Evolutionary conservation across 2,888 invertebrate genomes (phyloP), one percentile per base, ranked within the genome.

Genomic region (Platycheirus albimanus): DNA sequence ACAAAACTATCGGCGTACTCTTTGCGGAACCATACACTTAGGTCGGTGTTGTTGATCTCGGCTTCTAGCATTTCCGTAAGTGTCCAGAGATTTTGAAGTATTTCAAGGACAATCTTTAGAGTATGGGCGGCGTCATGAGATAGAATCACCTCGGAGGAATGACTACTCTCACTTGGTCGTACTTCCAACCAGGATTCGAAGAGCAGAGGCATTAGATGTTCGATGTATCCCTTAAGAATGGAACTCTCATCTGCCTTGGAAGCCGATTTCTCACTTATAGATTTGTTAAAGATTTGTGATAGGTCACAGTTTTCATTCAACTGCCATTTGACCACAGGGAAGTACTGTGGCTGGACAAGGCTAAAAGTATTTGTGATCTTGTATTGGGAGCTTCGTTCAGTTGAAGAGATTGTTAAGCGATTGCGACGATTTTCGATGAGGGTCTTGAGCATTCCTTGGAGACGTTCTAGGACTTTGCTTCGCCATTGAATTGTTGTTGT

Each of bases 111-210:
- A 80, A 93, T 93, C 87, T 93, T 93, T 7, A 96, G 89, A 33
- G 95, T 91, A 36, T 91, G 89, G 1, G 94, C 93, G 17, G 94
- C 93, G 90, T 96, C 96, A 81, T 92, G 92, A 81, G 90, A 92
- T 15, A 95, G 90, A 36, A 93, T 71, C 3, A 86, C 78, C 5
- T 85, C 67, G 5, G 86, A 64, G 17, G 76, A 19, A 63, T 56
- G 72, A 7, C 66, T 45, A 7, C 11, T 52, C 47, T 80, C 77
- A 79, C 88, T 91, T 4, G 95, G 94, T 54, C 93, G 92, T 11
- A 94, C 95, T 92, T 97, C 97, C 20, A 96, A 89, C 96, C 97
- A 97, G 58, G 95, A 95, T 89, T 97, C 96, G 88, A 95, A 93
- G 69, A 97, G 91, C 20, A 97, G 91, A 0, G 97, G 96, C 90